Base-by-base conservation (phyloP, 2,888 invertebrate species). In the Andrena haemorrhoa region DNA sequence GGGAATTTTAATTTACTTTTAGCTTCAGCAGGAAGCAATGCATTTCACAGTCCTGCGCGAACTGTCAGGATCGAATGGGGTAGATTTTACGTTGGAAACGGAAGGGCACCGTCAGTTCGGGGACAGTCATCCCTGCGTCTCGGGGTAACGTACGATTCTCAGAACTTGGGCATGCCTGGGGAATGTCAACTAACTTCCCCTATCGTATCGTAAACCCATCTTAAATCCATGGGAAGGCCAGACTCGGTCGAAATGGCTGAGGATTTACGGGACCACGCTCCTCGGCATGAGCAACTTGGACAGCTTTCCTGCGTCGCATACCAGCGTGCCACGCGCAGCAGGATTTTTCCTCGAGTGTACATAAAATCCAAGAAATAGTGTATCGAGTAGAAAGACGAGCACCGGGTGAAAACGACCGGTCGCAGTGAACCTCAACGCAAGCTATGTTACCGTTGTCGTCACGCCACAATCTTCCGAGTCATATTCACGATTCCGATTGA, bases 141-240 rank as follows among this genome's bases (percentile, higher is more conserved):
- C 53, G 23, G 53, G 33, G 33, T 53, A 53, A 68, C 51, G 53
- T 53, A 33, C 47, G 53, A 68, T 68, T 68, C 68, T 31, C 12
- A 20, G 47, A 33, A 51, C 33, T 33, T 51, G 6, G 23, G 12
- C 23, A 33, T 49, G 33, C 53, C 16, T 23, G 33, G 33, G 51
- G 68, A 68, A 68, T 68, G 68, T 49, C 68, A 68, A 68, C 68
- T 68, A 68, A 31, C 68, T 29, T 53, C 51, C 68, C 20, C 53
- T 35, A 20, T 51, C 68, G 68, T 68, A 68, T 68, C 68, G 53
- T 68, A 68, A 68, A 49, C 31, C 68, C 53, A 68, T 49, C 68
- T 68, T 68, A 68, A 68, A 68, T 68, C 68, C 68, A 68, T 68
- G 53, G 51, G 53, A 68, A 68, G 51, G 68, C 68, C 51, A 53